Percentiles rank a stretch among this genome's conserved stretches.
Evolutionary conservation across 2,888 invertebrate genomes (phyloP).

Genomic region (Himalopsyche anomala): DNA sequence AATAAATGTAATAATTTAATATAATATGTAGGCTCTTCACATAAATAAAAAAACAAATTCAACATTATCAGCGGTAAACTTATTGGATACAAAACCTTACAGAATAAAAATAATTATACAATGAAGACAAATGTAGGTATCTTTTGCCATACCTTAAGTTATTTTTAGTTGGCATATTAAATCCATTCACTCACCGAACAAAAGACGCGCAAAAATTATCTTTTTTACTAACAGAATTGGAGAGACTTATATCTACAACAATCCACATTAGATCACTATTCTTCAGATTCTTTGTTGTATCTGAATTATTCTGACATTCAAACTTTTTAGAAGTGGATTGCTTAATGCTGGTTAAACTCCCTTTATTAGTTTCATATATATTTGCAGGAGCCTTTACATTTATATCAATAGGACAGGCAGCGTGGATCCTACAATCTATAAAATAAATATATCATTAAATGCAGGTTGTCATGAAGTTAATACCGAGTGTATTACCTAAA

Average conservation of each 20-base stretch:
- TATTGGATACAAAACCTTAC: no score
- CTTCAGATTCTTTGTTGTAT: slow-evolving; percentile 2
- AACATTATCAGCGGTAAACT: no score
- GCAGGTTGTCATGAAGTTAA: no score
- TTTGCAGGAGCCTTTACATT: neutral
- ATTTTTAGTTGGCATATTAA: neutral
- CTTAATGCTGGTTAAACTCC: neutral
- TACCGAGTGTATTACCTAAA: no score
- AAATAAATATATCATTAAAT: neutral
- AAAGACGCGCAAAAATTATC: slow-evolving; percentile 41
- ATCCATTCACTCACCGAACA: slow-evolving; percentile 45
- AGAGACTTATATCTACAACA: slow-evolving; percentile 42
- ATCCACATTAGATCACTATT: slow-evolving; percentile 47
- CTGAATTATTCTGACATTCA: neutral
- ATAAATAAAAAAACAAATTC: no score
- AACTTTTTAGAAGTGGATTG: neutral
- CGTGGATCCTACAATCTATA: slow-evolving; percentile 44
- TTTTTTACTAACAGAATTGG: slow-evolving; percentile 37
- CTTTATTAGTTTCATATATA: neutral
- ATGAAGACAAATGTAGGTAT: no score
- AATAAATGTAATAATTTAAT: no score
- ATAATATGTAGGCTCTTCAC: no score
- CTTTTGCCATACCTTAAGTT: no score
- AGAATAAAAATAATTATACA: no score
- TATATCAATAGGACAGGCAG: slow-evolving; percentile 39